These are phyloP conservation scores for Enteromius trimaculatus DNA, from an alignment of 2,797 vertebrate genomes.

Conservation along the genomic window DNA sequence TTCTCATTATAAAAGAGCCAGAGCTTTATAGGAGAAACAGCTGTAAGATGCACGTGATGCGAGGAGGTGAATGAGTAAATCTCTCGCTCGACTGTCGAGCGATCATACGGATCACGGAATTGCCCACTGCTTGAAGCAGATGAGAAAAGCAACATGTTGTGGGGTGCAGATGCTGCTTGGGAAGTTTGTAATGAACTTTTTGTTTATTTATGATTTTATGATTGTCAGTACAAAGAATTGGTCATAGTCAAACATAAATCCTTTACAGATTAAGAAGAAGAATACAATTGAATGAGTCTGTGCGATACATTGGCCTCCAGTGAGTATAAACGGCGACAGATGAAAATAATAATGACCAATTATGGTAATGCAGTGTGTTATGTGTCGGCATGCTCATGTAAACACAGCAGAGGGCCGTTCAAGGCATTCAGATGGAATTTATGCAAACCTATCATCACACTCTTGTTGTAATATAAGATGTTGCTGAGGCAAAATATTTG, in stretches of 20 bases:
- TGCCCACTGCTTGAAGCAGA: not conserved
- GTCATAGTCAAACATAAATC: constrained; percentile 1
- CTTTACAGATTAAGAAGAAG: not conserved
- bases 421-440: constrained; percentile 7
- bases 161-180: constrained; percentile 3
- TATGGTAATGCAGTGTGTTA: constrained; percentile 24
- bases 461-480: not conserved
- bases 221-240: constrained; percentile 8
- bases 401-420: not conserved
- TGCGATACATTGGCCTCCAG: not conserved
- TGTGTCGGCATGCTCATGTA: constrained; percentile 11
- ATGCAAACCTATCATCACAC: not conserved
- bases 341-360: constrained; percentile 32
- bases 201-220: not conserved
- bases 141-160: not conserved
- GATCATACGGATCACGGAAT: constrained; percentile 13
- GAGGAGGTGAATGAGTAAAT: constrained; percentile 9
- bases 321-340: constrained; percentile 1
- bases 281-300: not conserved
- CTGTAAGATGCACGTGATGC: constrained; percentile 19
- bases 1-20: constrained; percentile 37
- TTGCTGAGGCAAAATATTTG: not conserved
- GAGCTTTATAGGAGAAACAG: constrained; percentile 31
- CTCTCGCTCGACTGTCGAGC: not conserved
- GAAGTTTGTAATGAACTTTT: not conserved